Evolutionary conservation across 2,888 invertebrate genomes (phyloP).

Genomic region (Endotricha flammealis): DNA sequence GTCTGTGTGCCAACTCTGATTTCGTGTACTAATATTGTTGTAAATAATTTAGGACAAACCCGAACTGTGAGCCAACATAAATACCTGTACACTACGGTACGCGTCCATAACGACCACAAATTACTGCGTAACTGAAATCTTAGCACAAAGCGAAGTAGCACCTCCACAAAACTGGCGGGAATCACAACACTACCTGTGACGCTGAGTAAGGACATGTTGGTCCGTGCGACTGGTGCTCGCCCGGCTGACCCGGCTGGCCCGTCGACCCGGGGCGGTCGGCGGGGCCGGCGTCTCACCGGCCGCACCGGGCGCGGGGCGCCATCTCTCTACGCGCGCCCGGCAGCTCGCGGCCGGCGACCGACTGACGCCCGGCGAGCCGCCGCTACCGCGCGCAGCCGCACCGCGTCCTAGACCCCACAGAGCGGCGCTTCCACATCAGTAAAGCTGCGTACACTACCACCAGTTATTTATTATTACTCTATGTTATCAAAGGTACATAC

Average conservation of each 20-base stretch:
- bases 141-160: slow-evolving; percentile 42
- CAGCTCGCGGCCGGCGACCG: slow-evolving; percentile 69
- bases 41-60: slow-evolving; percentile 1
- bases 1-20: too few species aligned
- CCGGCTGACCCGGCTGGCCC: slow-evolving; percentile 58
- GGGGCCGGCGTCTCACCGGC: slow-evolving; percentile 77
- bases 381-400: slow-evolving; percentile 26
- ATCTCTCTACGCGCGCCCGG: slow-evolving; percentile 67
- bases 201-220: slow-evolving; percentile 78
- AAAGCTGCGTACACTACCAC: slow-evolving; percentile 9
- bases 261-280: slow-evolving; percentile 77
- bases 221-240: slow-evolving; percentile 27
- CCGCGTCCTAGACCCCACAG: slow-evolving; percentile 29
- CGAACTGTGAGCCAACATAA: slow-evolving; percentile 27
- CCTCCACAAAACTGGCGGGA: slow-evolving; percentile 28
- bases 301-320: slow-evolving; percentile 68
- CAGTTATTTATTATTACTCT: slow-evolving; percentile 1
- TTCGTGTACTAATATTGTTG: slow-evolving; percentile 4
- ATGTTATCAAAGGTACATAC: neutral
- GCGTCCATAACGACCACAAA: slow-evolving; percentile 52
- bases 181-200: slow-evolving; percentile 68
- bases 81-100: slow-evolving; percentile 40
- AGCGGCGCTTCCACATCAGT: slow-evolving; percentile 16
- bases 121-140: slow-evolving; percentile 37
- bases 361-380: slow-evolving; percentile 47